Percentiles rank a stretch among this genome's conserved stretches.
Evolutionary conservation across 2,797 vertebrate genomes (phyloP).

Genomic region (Chiloscyllium punctatum): DNA sequence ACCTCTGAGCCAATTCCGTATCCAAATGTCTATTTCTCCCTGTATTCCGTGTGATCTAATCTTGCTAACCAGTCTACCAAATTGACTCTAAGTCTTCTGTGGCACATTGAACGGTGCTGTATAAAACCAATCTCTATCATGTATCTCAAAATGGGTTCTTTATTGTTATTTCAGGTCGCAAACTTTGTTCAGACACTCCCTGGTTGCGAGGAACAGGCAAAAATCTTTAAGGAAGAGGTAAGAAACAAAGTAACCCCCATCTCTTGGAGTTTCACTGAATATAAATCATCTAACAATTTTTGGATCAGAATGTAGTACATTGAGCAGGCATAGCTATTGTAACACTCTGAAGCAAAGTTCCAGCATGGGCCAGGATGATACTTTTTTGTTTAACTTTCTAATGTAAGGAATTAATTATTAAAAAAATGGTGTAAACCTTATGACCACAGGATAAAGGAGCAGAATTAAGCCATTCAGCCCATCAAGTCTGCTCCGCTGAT

Average conservation of each 20-base stretch:
- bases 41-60: too few species aligned
- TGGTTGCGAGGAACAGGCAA: slow-evolving; percentile 77
- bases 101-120: background rate
- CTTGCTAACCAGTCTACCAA: too few species aligned
- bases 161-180: slow-evolving; percentile 64
- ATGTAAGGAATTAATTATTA: background rate
- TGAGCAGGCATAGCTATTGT: background rate
- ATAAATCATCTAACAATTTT: background rate
- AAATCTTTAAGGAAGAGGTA: slow-evolving; percentile 83
- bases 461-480: too few species aligned
- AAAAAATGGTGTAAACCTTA: background rate
- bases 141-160: slow-evolving; percentile 11
- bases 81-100: background rate
- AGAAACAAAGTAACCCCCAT: slow-evolving; percentile 42
- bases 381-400: background rate
- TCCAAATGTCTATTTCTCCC: too few species aligned
- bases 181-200: slow-evolving; percentile 79
- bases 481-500: too few species aligned
- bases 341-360: background rate
- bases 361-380: background rate
- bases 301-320: background rate
- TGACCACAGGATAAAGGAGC: too few species aligned
- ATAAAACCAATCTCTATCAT: background rate
- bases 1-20: too few species aligned
- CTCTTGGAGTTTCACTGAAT: background rate